phyloP scores from a whole-genome alignment of 1,140 invertebrate species.

The Odontomachus brunneus region DNA sequence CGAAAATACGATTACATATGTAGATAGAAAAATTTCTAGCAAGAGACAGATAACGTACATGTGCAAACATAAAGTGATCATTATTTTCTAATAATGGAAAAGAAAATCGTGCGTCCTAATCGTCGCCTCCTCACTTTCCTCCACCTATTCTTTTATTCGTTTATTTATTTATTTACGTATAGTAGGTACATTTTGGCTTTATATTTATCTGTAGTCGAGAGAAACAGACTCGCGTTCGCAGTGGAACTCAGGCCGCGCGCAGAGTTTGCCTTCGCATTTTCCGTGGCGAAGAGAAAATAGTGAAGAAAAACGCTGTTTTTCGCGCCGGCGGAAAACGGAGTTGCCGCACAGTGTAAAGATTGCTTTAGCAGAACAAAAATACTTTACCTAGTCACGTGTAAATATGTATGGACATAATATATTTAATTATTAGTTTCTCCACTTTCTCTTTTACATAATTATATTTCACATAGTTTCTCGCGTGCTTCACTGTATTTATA shows the following conservation, averaged over 20 bases:
- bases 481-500: no score
- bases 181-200: conserved; percentile 66
- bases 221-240: conserved; percentile 47
- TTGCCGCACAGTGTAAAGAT: conserved; percentile 29
- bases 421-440: neutral
- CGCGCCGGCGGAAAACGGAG: conserved; percentile 10
- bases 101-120: conserved; percentile 16
- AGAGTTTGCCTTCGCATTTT: conserved; percentile 35
- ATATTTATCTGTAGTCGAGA: conserved; percentile 53
- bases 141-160: conserved; percentile 47
- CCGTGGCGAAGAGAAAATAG: conserved; percentile 26
- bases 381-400: neutral
- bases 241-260: conserved; percentile 34
- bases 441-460: neutral
- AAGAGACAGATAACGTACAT: conserved; percentile 1
- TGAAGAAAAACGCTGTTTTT: conserved; percentile 39
- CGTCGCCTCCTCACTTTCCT: neutral
- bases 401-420: neutral
- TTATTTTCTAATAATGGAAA: conserved; percentile 10
- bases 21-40: conserved; percentile 29
- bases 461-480: neutral
- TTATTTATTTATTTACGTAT: conserved; percentile 71
- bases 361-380: conserved; percentile 31
- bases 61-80: conserved; percentile 20
- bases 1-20: neutral